Conservation (phyloP, 1,140 invertebrate genomes). For the Rhyzopertha dominica region DNA sequence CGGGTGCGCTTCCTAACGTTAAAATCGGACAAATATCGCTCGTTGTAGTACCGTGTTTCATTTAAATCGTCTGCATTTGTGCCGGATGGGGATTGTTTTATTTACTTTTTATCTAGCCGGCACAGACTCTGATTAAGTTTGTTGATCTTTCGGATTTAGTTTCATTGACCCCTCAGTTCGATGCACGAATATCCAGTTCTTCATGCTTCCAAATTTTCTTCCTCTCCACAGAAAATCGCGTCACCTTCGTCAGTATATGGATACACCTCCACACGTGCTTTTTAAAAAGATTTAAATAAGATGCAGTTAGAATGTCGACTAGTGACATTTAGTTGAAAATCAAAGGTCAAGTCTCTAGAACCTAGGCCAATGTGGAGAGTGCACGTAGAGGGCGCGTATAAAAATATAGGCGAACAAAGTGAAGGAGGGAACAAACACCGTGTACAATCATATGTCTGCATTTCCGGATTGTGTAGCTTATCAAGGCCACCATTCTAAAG, state of each 20-base stretch:
- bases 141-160: slow-evolving; percentile 20
- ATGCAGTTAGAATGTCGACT: slow-evolving; percentile 28
- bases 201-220: not conserved
- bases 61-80: slow-evolving; percentile 3
- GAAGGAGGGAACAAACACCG: slow-evolving; percentile 1
- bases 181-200: slow-evolving; percentile 7
- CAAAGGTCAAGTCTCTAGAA: slow-evolving; percentile 27
- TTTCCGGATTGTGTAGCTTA: slow-evolving; percentile 26
- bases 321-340: slow-evolving; percentile 30
- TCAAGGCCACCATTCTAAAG: slow-evolving; percentile 30
- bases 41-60: not conserved
- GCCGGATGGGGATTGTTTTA: slow-evolving; percentile 3
- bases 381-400: not conserved
- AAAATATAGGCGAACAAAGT: not conserved
- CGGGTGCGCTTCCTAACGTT: slow-evolving; percentile 3
- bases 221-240: not conserved
- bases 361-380: slow-evolving; percentile 15
- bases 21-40: not conserved
- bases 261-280: not conserved
- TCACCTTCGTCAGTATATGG: not conserved
- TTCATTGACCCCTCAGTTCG: slow-evolving; percentile 20
- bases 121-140: slow-evolving; percentile 17
- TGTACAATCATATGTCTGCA: slow-evolving; percentile 11
- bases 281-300: slow-evolving; percentile 1
- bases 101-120: slow-evolving; percentile 5